Base-by-base conservation (phyloP, 2,797 vertebrate species). In the Rhadinocentrus ornatus region DNA sequence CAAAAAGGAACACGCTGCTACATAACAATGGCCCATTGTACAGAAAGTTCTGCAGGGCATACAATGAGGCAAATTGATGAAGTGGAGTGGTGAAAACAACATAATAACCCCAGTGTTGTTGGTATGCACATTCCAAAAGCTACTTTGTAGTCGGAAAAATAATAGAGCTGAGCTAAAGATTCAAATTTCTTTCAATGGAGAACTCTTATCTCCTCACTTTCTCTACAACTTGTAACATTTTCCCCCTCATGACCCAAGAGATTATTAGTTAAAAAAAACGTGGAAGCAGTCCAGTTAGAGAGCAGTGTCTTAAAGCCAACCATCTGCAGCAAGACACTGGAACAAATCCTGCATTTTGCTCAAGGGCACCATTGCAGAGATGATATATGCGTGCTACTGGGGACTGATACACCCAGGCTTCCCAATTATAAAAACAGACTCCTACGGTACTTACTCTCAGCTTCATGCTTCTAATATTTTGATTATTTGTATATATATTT, bases 71-170 rank as follows among this genome's bases (percentile, higher is more conserved):
- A 55, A 86, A 77, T 77, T 69, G 79, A 89, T 91, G 89, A 89
- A 91, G 84, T 55, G 4, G 50, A 83, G 87, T 53, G 34, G 27
- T 39, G 29, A 86, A 68, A 81, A 55, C 31, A 53, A 74, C 67
- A 93, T 89, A 90, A 89, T 83, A 52, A 85, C 34, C 35, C 68
- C 69, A 80, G 76, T 90, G 85, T 92, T 81, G 86, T 57, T 75
- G 29, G 76, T 67, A 39, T 68, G 65, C 61, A 71, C 69, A 67
- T 70, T 50, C 53, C 52, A 78, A 84, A 83, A 69, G 68, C 27
- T 63, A 71, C 81, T 87, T 78, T 83, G 71, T 83, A 62, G 66
- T 65, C 11, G 12, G 34, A n/a, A 77, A 72, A 69, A 44, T 44
- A 16, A 85, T 84, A 58, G n/a, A 81, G 64, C 68, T 54, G 46